phyloP scores from a whole-genome alignment of 2,113 vertebrate species.

The Danionella cerebrum region DNA sequence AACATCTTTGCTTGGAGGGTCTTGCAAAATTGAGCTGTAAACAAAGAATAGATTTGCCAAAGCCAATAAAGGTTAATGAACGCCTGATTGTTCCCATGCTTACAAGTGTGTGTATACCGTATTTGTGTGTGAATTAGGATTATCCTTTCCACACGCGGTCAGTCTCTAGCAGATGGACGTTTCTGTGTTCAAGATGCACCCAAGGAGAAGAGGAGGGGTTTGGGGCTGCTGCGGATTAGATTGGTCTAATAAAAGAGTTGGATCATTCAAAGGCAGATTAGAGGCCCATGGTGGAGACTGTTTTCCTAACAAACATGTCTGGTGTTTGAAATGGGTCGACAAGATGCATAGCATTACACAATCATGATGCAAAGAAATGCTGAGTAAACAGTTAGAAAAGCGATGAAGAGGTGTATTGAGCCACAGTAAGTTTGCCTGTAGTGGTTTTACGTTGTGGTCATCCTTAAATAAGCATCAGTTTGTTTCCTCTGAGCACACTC shows the following conservation, averaged over 20 bases:
- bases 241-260: slow-evolving; percentile 44
- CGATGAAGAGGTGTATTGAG: neutral
- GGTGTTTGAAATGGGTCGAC: slow-evolving; percentile 12
- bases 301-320: slow-evolving; percentile 17
- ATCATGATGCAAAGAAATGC: neutral
- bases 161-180: slow-evolving; percentile 30
- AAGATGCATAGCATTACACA: neutral
- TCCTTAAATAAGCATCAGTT: slow-evolving; percentile 19
- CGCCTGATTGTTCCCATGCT: neutral
- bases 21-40: neutral
- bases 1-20: slow-evolving; percentile 2
- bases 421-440: neutral
- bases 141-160: slow-evolving; percentile 4
- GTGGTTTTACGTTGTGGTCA: neutral
- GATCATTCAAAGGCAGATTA: slow-evolving; percentile 37
- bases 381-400: neutral
- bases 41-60: slow-evolving; percentile 14
- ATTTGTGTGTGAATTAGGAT: slow-evolving; percentile 10
- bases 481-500: slow-evolving; percentile 27
- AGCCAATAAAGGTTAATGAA: slow-evolving; percentile 11
- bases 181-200: slow-evolving; percentile 34
- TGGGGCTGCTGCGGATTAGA: slow-evolving; percentile 58
- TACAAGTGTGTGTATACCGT: slow-evolving; percentile 8
- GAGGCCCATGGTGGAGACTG: neutral
- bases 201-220: slow-evolving; percentile 37